phyloP scores from a whole-genome alignment of 1,140 invertebrate genomes.

The Conus betulinus region DNA sequence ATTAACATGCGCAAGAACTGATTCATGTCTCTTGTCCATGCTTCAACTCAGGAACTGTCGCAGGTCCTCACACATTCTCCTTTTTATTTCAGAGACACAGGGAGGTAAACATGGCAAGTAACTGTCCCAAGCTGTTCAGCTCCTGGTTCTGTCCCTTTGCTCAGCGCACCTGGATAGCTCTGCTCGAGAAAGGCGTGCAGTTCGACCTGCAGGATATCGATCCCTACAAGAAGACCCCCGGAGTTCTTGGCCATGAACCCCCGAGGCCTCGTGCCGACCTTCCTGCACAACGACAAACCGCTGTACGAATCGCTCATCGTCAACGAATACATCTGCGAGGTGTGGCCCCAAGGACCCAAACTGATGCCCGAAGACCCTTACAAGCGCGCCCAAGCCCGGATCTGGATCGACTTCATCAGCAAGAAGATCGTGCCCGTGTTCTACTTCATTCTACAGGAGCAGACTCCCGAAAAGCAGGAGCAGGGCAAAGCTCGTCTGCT shows the following conservation, averaged over 20 bases:
- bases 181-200: slow-evolving; percentile 56
- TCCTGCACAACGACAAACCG: slow-evolving; percentile 50
- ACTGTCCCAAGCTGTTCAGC: slow-evolving; percentile 45
- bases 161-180: slow-evolving; percentile 61
- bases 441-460: slow-evolving; percentile 50
- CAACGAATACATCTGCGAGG: slow-evolving; percentile 64
- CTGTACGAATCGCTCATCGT: slow-evolving; percentile 61
- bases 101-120: background rate
- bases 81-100: background rate
- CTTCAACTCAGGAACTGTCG: too few species aligned
- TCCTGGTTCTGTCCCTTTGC: slow-evolving; percentile 68
- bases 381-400: slow-evolving; percentile 47
- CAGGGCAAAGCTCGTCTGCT: slow-evolving; percentile 49
- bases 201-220: slow-evolving; percentile 63
- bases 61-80: too few species aligned
- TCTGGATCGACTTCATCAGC: slow-evolving; percentile 54
- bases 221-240: slow-evolving; percentile 61
- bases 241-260: slow-evolving; percentile 61
- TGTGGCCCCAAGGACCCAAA: slow-evolving; percentile 26
- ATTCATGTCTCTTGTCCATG: too few species aligned
- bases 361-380: slow-evolving; percentile 57
- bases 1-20: too few species aligned
- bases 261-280: slow-evolving; percentile 58
- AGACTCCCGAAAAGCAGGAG: slow-evolving; percentile 51
- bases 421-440: slow-evolving; percentile 54